These are phyloP conservation scores for Neoniphon sammara DNA, from an alignment of 2,797 vertebrate genomes.

Conservation along the genomic window DNA sequence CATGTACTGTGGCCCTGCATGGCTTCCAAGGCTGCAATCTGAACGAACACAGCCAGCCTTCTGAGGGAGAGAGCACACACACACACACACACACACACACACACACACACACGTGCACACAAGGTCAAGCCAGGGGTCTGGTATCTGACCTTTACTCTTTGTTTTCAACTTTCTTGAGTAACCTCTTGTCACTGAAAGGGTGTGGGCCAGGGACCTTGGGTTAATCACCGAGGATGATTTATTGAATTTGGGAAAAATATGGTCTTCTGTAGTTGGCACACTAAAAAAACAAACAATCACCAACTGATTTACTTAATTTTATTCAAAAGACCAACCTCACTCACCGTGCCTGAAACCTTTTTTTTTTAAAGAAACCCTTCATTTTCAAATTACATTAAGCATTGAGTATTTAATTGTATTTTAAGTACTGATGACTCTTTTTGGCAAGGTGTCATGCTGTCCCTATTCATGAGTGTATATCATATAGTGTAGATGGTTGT, in stretches of 20 bases:
- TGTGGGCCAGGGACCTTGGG: conserved; percentile 10
- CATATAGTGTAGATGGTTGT: not conserved
- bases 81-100: conserved; percentile 11
- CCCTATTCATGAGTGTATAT: conserved; percentile 13
- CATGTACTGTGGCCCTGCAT: conserved; percentile 18
- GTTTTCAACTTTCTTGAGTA: conserved; percentile 35
- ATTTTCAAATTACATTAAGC: too few species aligned
- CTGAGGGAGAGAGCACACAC: conserved; percentile 1
- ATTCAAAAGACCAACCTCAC: too few species aligned
- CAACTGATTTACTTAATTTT: too few species aligned
- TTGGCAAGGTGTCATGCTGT: not conserved
- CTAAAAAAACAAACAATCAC: too few species aligned
- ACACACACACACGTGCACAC: conserved; percentile 1
- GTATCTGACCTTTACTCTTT: conserved; percentile 64
- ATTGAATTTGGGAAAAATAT: not conserved
- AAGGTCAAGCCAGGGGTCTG: conserved; percentile 31
- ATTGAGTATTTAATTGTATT: too few species aligned
- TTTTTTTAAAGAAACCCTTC: too few species aligned
- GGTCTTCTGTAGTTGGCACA: too few species aligned
- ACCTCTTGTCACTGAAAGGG: conserved; percentile 46
- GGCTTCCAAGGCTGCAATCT: conserved; percentile 27
- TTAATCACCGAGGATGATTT: conserved; percentile 21
- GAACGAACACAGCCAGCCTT: conserved; percentile 42
- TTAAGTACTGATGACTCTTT: too few species aligned
- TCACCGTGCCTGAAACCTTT: too few species aligned